Conservation (phyloP, 2,797 vertebrate species). For the Pygocentrus nattereri region DNA sequence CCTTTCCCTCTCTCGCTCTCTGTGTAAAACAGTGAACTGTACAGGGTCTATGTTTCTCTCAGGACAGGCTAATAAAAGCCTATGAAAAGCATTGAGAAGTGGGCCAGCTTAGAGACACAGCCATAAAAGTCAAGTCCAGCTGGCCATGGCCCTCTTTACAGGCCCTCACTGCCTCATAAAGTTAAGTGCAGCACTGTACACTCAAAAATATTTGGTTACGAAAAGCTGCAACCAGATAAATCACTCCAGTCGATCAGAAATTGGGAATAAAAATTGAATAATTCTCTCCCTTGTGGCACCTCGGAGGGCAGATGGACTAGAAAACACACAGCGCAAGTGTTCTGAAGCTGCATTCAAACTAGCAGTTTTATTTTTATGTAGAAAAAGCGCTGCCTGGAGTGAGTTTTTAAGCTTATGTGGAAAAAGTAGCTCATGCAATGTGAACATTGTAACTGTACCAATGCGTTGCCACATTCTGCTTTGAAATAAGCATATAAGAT, state of each 20-base stretch:
- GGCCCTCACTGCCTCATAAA: constrained; percentile 65
- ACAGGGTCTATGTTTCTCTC: constrained; percentile 59
- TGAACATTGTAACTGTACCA: no score
- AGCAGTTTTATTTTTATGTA: no score
- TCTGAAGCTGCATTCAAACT: not conserved
- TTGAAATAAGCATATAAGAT: no score
- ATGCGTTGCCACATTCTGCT: no score
- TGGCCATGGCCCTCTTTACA: constrained; percentile 68
- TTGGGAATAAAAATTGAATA: not conserved
- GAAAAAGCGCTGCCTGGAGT: no score
- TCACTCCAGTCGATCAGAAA: constrained; percentile 20
- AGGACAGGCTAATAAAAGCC: constrained; percentile 64
- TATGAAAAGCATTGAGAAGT: constrained; percentile 66
- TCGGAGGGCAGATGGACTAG: not conserved
- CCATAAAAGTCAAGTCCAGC: constrained; percentile 67
- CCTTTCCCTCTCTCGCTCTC: constrained; percentile 66
- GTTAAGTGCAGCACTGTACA: constrained; percentile 68
- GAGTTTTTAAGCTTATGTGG: no score
- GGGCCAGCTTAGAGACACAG: constrained; percentile 62
- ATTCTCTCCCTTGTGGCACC: not conserved
- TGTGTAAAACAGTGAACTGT: constrained; percentile 11
- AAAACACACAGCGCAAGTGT: not conserved
- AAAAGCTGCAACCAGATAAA: constrained; percentile 45
- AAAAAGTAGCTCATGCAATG: no score
- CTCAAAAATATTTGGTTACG: constrained; percentile 68